phyloP scores from a whole-genome alignment of 2,888 invertebrate genomes.

The Campaea margaritaria region DNA sequence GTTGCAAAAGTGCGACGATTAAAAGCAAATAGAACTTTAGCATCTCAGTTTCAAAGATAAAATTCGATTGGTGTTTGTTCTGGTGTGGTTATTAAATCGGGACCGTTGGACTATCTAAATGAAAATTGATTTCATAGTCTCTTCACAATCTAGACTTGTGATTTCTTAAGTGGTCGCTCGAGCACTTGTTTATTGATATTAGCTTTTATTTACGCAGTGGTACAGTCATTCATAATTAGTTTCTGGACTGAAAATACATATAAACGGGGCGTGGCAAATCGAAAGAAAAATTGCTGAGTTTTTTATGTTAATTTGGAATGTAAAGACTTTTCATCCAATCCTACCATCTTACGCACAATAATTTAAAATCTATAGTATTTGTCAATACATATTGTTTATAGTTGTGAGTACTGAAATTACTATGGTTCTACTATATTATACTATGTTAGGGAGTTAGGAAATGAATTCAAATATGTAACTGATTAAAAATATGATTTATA shows the following conservation, averaged over 20 bases:
- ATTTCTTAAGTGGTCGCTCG: slow-evolving; percentile 15
- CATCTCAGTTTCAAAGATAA: slow-evolving; percentile 23
- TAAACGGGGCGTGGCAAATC: no score
- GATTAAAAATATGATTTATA: no score
- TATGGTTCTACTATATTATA: no score
- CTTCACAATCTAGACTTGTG: slow-evolving; percentile 48
- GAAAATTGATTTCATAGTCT: slow-evolving; percentile 58
- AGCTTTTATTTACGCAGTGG: neutral
- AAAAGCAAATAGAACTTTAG: slow-evolving; percentile 24
- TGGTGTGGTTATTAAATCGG: slow-evolving; percentile 40
- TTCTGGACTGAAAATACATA: neutral
- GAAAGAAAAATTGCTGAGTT: no score
- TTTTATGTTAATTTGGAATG: no score
- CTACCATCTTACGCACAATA: no score
- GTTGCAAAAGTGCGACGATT: slow-evolving; percentile 45
- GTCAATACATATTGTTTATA: no score
- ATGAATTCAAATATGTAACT: no score
- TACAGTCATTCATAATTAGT: neutral
- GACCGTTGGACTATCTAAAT: slow-evolving; percentile 47
- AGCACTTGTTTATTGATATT: slow-evolving; percentile 4
- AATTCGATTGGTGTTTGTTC: slow-evolving; percentile 30
- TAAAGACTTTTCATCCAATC: no score
- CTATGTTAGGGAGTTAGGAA: no score
- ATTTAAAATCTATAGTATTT: no score
- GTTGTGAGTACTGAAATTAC: no score